Percentiles rank a stretch among this genome's conserved stretches.
These are phyloP conservation scores for Leptinotarsa tumamoca DNA, from an alignment of 2,888 invertebrate genomes.

Conservation along the genomic window DNA sequence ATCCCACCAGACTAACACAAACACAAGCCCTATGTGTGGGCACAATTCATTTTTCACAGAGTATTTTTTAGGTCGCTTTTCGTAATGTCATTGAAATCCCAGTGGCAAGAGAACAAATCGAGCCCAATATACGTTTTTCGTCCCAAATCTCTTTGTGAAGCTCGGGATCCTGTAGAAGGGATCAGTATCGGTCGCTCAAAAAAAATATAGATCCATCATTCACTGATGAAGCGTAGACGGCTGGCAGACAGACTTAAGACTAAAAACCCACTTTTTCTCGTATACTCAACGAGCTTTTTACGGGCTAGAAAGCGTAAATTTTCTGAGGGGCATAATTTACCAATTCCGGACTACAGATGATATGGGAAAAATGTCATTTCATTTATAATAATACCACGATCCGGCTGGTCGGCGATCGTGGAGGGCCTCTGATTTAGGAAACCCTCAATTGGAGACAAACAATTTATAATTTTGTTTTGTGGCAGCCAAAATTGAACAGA, in stretches of 20 bases:
- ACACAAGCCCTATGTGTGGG: neutral
- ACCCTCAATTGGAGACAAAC: too few species aligned
- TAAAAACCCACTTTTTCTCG: neutral
- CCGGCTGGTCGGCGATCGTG: too few species aligned
- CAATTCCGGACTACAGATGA: too few species aligned
- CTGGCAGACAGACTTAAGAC: neutral
- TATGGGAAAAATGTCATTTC: too few species aligned
- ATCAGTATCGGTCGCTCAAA: neutral
- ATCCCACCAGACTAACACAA: neutral
- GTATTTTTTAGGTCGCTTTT: neutral
- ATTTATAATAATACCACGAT: too few species aligned
- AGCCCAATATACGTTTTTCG: constrained; percentile 40
- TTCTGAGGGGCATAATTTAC: neutral
- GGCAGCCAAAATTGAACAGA: too few species aligned
- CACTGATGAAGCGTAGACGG: neutral
- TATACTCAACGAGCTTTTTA: neutral
- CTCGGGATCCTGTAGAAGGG: neutral
- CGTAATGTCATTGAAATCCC: constrained; percentile 35
- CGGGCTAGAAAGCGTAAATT: neutral
- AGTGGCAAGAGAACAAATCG: constrained; percentile 33
- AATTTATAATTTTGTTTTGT: too few species aligned
- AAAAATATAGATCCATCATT: constrained; percentile 4
- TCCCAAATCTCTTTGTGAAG: constrained; percentile 31
- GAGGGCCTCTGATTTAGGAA: too few species aligned
- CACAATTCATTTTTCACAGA: neutral